Conservation (phyloP, 1,140 invertebrate species). For the Agraylea sexmaculata region DNA sequence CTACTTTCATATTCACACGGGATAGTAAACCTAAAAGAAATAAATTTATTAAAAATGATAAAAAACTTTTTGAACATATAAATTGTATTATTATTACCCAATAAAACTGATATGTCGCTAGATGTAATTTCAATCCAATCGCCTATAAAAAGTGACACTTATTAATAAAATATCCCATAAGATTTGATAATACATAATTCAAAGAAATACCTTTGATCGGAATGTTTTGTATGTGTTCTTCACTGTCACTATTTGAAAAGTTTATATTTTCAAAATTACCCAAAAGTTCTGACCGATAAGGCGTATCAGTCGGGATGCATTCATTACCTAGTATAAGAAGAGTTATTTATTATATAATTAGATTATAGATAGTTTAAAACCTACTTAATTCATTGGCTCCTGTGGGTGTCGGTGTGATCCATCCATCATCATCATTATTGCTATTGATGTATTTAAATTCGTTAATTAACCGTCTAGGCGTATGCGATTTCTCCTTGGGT, state of each 20-base stretch:
- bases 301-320: conserved; percentile 13
- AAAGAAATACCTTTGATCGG: conserved; percentile 12
- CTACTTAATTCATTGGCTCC: conserved; percentile 15
- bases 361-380: conserved; percentile 1
- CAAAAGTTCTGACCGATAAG: conserved; percentile 7
- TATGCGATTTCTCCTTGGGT: no score
- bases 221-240: conserved; percentile 13
- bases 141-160: conserved; percentile 12
- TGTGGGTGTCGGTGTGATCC: conserved; percentile 16
- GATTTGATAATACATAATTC: not conserved
- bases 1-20: conserved; percentile 15
- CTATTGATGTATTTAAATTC: conserved; percentile 1
- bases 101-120: conserved; percentile 9
- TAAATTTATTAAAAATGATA: conserved; percentile 1
- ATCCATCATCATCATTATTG: conserved; percentile 11
- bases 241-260: conserved; percentile 6
- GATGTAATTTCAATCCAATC: conserved; percentile 19
- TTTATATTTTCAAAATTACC: conserved; percentile 8
- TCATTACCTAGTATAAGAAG: conserved; percentile 13
- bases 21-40: conserved; percentile 3
- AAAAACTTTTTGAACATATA: conserved; percentile 2
- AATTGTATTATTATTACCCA: conserved; percentile 13
- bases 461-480: no score
- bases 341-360: not conserved
- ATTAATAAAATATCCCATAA: not conserved